Percentiles rank a stretch among this genome's conserved stretches.
phyloP scores from a whole-genome alignment of 2,113 vertebrate species.

The Hippocampus comes region DNA sequence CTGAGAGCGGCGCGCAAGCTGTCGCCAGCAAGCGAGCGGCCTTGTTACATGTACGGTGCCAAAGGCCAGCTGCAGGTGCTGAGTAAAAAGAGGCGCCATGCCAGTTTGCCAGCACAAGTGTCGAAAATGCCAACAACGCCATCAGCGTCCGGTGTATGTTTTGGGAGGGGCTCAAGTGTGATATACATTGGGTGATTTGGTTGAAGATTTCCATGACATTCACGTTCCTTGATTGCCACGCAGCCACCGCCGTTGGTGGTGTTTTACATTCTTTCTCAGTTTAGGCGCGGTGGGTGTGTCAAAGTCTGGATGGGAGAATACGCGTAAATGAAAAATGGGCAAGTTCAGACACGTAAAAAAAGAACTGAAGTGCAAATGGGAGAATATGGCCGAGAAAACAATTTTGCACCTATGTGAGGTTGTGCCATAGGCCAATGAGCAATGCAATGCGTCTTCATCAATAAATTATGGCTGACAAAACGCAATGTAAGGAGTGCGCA shows the following conservation, averaged over 20 bases:
- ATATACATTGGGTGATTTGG: neutral
- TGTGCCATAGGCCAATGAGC: neutral
- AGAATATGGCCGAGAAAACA: no score
- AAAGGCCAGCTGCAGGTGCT: constrained; percentile 3
- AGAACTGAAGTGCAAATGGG: neutral
- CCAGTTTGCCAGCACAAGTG: neutral
- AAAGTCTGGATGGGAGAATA: no score
- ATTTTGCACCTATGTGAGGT: neutral
- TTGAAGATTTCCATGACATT: neutral
- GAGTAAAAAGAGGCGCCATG: neutral
- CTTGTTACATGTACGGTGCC: constrained; percentile 22
- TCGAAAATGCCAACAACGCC: no score
- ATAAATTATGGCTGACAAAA: neutral
- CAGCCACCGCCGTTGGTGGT: no score
- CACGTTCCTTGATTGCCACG: no score
- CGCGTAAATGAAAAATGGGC: no score
- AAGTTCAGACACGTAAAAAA: neutral
- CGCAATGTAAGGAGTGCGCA: neutral
- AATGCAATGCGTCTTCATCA: neutral
- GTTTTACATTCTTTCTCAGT: no score
- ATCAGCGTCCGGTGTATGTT: neutral
- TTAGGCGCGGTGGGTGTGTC: no score
- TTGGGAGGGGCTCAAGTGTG: neutral
- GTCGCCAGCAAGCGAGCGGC: constrained; percentile 1
- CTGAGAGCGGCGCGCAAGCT: constrained; percentile 5